Conservation (phyloP, 2,888 invertebrate genomes). For the Nymphalis c-album region DNA sequence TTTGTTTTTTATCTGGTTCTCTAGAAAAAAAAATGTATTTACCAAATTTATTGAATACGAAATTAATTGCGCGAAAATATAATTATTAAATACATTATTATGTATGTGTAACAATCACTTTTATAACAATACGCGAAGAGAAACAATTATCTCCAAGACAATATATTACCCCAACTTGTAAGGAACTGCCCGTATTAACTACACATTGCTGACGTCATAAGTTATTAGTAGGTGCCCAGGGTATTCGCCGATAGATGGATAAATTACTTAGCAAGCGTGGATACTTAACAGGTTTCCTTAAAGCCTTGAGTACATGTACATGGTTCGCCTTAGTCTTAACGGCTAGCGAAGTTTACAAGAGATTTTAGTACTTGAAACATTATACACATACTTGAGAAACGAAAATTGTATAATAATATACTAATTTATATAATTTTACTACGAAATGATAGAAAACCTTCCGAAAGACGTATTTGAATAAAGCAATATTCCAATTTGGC, state of each 20-base stretch:
- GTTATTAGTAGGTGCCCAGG: slow-evolving; percentile 54
- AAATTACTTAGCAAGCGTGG: slow-evolving; percentile 43
- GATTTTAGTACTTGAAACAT: background rate
- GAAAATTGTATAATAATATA: no score
- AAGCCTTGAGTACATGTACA: slow-evolving; percentile 29
- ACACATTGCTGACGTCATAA: slow-evolving; percentile 57
- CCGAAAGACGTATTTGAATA: no score
- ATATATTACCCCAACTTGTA: slow-evolving; percentile 58
- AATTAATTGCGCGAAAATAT: no score
- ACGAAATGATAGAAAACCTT: no score
- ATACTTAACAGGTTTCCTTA: slow-evolving; percentile 42
- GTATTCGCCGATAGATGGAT: slow-evolving; percentile 59
- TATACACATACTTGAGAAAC: no score
- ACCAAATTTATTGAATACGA: background rate
- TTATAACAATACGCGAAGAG: slow-evolving; percentile 59
- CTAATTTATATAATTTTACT: no score
- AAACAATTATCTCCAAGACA: slow-evolving; percentile 67
- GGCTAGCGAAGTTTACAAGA: slow-evolving; percentile 23
- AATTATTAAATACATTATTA: slow-evolving; percentile 1
- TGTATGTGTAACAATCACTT: slow-evolving; percentile 33
- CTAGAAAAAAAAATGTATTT: no score
- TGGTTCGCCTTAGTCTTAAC: slow-evolving; percentile 11
- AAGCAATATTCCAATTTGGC: no score
- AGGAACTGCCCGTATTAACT: slow-evolving; percentile 50
- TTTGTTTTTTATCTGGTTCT: no score